A percentile compares a stretch with the other conserved stretches of the same genome.
These are phyloP conservation scores for Neosilurus mollespiculum DNA, from an alignment of 2,797 vertebrate genomes.

Conservation along the genomic window DNA sequence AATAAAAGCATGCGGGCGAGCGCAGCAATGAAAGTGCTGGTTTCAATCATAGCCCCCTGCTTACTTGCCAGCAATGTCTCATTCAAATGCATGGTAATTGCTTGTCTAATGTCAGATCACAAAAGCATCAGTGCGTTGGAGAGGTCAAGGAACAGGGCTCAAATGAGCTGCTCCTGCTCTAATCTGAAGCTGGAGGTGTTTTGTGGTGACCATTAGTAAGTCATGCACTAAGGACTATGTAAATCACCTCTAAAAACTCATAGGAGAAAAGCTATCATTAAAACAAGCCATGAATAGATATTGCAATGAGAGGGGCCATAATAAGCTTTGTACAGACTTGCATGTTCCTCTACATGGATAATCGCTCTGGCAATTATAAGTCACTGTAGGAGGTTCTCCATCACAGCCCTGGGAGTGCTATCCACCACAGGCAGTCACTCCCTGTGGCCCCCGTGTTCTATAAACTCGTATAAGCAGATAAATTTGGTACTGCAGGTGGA, in stretches of 20 bases:
- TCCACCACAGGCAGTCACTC: slow-evolving; percentile 63
- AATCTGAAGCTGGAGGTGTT: slow-evolving; percentile 42
- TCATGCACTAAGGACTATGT: slow-evolving; percentile 32
- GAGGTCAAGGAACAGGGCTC: slow-evolving; percentile 32
- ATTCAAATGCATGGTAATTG: slow-evolving; percentile 54
- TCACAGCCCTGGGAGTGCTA: slow-evolving; percentile 52
- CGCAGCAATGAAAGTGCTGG: slow-evolving; percentile 43
- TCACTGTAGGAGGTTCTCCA: slow-evolving; percentile 49
- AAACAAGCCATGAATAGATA: slow-evolving; percentile 48
- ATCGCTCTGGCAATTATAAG: slow-evolving; percentile 49
- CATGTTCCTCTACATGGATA: slow-evolving; percentile 45
- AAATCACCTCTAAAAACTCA: slow-evolving; percentile 44
- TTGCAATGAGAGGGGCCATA: slow-evolving; percentile 33
- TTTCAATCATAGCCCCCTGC: slow-evolving; percentile 51
- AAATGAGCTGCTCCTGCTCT: slow-evolving; percentile 39
- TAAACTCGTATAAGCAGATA: slow-evolving; percentile 71
- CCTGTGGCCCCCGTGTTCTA: slow-evolving; percentile 62
- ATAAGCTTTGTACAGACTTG: slow-evolving; percentile 45
- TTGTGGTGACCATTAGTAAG: slow-evolving; percentile 42
- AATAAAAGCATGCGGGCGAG: slow-evolving; percentile 50
- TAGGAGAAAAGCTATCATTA: slow-evolving; percentile 50
- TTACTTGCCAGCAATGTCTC: slow-evolving; percentile 47
- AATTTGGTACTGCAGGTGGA: slow-evolving; percentile 69
- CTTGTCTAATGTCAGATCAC: slow-evolving; percentile 49
- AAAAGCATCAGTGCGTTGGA: slow-evolving; percentile 40